A percentile compares a stretch with the other conserved stretches of the same genome.
phyloP scores from a whole-genome alignment of 2,113 vertebrate genomes.

The Cromileptes altivelis region DNA sequence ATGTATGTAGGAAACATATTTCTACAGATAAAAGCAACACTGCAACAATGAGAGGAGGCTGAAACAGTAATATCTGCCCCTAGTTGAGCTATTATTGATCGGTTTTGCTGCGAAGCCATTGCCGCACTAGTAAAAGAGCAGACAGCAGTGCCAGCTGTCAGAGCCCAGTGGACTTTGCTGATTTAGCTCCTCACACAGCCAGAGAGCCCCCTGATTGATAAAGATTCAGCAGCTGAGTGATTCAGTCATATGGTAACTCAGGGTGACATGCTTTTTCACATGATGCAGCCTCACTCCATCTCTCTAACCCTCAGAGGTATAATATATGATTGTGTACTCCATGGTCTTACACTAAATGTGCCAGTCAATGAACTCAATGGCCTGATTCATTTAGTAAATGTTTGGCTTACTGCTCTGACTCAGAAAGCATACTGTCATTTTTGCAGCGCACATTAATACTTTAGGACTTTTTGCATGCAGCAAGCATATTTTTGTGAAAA shows the following conservation, averaged over 20 bases:
- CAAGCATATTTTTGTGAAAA: slow-evolving; percentile 61
- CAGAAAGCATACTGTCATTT: slow-evolving; percentile 29
- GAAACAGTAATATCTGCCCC: not conserved
- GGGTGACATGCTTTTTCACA: slow-evolving; percentile 45
- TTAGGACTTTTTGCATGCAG: slow-evolving; percentile 52
- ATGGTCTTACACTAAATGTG: not conserved
- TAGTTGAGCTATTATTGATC: slow-evolving; percentile 36
- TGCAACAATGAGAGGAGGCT: not conserved
- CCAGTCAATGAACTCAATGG: slow-evolving; percentile 9
- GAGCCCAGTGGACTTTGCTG: slow-evolving; percentile 55
- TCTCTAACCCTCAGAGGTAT: not conserved
- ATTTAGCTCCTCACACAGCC: slow-evolving; percentile 39
- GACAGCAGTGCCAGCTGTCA: slow-evolving; percentile 8
- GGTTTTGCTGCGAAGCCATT: slow-evolving; percentile 7
- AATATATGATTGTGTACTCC: slow-evolving; percentile 1
- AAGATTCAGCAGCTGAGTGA: slow-evolving; percentile 45
- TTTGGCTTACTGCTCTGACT: slow-evolving; percentile 36
- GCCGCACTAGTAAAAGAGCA: slow-evolving; percentile 42
- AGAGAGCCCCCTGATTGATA: slow-evolving; percentile 44
- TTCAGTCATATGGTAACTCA: slow-evolving; percentile 54
- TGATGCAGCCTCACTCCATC: slow-evolving; percentile 7
- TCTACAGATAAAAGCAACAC: not conserved
- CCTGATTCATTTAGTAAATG: slow-evolving; percentile 14
- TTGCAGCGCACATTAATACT: slow-evolving; percentile 52
- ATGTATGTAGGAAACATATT: not conserved